A percentile compares a stretch with the other conserved stretches of the same genome.
phyloP scores from a whole-genome alignment of 1,140 invertebrate genomes.

The Alviniconcha marisindica region DNA sequence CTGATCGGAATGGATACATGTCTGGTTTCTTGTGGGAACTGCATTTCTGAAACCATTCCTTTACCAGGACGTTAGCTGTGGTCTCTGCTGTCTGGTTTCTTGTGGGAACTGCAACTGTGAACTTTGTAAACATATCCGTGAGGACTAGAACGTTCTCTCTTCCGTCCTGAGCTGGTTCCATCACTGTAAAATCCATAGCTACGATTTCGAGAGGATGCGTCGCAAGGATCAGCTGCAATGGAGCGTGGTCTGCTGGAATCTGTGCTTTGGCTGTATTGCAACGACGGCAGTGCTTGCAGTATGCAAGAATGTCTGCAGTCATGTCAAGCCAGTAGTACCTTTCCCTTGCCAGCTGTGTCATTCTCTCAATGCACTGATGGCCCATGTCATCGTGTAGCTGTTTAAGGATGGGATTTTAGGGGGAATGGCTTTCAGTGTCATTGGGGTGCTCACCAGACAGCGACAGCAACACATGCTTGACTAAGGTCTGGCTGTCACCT shows the following conservation, averaged over 20 bases:
- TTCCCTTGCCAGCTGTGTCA: slow-evolving; percentile 35
- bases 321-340: slow-evolving; percentile 33
- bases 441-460: no score
- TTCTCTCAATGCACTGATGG: not conserved
- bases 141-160: slow-evolving; percentile 55
- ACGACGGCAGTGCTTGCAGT: slow-evolving; percentile 42
- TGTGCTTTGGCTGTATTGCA: slow-evolving; percentile 37
- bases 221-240: slow-evolving; percentile 33
- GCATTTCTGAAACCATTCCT: slow-evolving; percentile 46
- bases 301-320: slow-evolving; percentile 37
- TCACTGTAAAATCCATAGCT: slow-evolving; percentile 47
- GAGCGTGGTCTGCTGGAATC: slow-evolving; percentile 31
- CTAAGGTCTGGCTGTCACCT: no score
- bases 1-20: slow-evolving; percentile 46
- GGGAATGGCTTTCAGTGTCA: no score
- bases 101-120: slow-evolving; percentile 40
- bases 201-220: slow-evolving; percentile 41
- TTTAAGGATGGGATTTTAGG: not conserved
- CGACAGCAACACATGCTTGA: no score
- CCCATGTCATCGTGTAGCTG: not conserved
- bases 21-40: slow-evolving; percentile 43
- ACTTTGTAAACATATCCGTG: slow-evolving; percentile 53
- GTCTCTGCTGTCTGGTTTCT: slow-evolving; percentile 41
- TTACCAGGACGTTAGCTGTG: slow-evolving; percentile 37
- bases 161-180: slow-evolving; percentile 38